Evolutionary conservation across 2,888 invertebrate species (phyloP), one percentile per base, ranked within the genome.

Genomic region (Cerastis leucographa): DNA sequence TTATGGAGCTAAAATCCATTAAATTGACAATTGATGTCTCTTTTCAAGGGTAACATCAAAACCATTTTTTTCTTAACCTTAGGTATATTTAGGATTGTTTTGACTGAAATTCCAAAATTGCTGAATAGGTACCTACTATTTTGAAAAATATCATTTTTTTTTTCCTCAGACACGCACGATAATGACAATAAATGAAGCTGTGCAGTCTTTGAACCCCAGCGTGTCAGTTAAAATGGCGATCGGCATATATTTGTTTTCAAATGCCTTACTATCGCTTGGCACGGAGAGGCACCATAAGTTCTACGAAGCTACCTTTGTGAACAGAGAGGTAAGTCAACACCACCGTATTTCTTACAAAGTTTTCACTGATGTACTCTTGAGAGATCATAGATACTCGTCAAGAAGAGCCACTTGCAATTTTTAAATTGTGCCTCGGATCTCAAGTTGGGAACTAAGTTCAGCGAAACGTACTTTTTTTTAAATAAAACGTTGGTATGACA

Each of bases 181-280:
- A 92, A 98, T 98, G 98, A 97, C 97, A 17, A 97, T 98, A 78
- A 98, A 98, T 91, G 98, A 98, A 92, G 98, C 98, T 0, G 95
- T 98, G 44, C 97, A 98, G 88, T 97, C 97, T 29, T 94, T 97
- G 51, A 98, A 97, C 89, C 98, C 98, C 0, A 98, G 98, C 86
- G 97, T 98, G 9, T 98, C 98, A 0, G 98, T 98, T 3, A 98
- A 98, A 93, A 97, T 98, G 92, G 98, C 98, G 0, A 95, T 98
- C 29, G 98, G 98, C 1, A 97, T 98, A 80, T 97, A 98, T 83
- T 94, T 98, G 40, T 98, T 98, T 89, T 98, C 98, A 51, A 98
- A 98, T 92, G 97, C 98, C 0, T 93, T 98, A 29, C 95, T 98
- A 0, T 98, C 98, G 3, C 97, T 98, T 85, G 98, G 98, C 69